Percentiles rank a stretch among this genome's conserved stretches.
Conservation (phyloP, 2,113 vertebrate genomes). For the Martes martes region DNA sequence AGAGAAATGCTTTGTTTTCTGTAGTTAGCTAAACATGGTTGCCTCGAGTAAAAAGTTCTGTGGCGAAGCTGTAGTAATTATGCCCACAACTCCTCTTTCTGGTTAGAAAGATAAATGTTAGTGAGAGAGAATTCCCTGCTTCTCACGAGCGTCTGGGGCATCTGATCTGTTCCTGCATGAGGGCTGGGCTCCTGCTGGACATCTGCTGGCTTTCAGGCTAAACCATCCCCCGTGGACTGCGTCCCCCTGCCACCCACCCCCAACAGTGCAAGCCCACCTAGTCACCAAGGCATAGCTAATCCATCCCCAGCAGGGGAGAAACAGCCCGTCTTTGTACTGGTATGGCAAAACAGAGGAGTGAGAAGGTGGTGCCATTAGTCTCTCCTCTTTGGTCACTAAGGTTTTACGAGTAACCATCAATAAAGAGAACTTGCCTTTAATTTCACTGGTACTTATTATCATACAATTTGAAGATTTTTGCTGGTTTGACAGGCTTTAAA, state of each 20-base stretch:
- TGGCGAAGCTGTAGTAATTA: background rate
- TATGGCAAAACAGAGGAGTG: background rate
- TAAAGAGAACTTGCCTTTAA: background rate
- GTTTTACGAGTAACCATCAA: background rate
- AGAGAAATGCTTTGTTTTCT: constrained; percentile 9
- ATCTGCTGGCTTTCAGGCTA: background rate
- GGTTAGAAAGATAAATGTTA: background rate
- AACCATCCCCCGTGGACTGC: accelerated
- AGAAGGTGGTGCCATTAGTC: background rate
- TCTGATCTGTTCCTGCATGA: background rate
- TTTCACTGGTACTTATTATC: background rate
- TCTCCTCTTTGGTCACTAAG: background rate
- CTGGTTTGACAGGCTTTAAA: background rate
- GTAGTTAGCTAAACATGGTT: background rate
- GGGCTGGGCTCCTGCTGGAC: no score
- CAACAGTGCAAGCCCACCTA: background rate
- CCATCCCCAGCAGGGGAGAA: no score
- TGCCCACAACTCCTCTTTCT: background rate
- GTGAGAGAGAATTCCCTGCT: background rate
- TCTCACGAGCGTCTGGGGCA: background rate
- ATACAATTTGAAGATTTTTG: background rate
- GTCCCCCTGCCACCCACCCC: background rate
- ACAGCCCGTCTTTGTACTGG: background rate
- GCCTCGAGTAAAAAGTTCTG: background rate
- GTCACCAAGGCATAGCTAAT: background rate